Percentiles rank a stretch among this genome's conserved stretches.
These are phyloP conservation scores for Hydrolagus affinis DNA, from an alignment of 2,113 vertebrate genomes.

Conservation along the genomic window DNA sequence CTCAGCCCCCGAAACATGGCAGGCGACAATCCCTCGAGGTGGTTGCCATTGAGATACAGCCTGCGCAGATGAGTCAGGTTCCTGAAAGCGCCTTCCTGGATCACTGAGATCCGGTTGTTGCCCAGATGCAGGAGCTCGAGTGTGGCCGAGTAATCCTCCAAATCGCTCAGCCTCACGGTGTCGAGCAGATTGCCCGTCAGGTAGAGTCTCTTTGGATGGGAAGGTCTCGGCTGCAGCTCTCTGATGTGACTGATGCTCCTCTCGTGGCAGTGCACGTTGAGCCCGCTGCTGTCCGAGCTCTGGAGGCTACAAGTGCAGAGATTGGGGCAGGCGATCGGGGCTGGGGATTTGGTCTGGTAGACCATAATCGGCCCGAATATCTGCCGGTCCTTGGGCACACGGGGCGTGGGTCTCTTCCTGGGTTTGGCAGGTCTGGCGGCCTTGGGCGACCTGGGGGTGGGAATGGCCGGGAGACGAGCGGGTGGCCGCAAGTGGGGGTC, in stretches of 20 bases:
- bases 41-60: slow-evolving; percentile 94
- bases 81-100: slow-evolving; percentile 89
- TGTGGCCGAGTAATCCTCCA: slow-evolving; percentile 71
- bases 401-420: slow-evolving; percentile 79
- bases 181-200: slow-evolving; percentile 94
- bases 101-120: slow-evolving; percentile 85
- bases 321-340: slow-evolving; percentile 79
- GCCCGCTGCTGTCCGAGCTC: slow-evolving; percentile 78
- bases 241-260: slow-evolving; percentile 86
- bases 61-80: slow-evolving; percentile 86
- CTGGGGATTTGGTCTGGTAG: slow-evolving; percentile 89
- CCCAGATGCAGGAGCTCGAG: slow-evolving; percentile 90
- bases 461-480: slow-evolving; percentile 60
- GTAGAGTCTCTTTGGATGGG: slow-evolving; percentile 92
- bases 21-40: slow-evolving; percentile 81
- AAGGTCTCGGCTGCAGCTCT: slow-evolving; percentile 81
- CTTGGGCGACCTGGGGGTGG: slow-evolving; percentile 61
- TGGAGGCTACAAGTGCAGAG: slow-evolving; percentile 87
- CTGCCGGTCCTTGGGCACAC: slow-evolving; percentile 78
- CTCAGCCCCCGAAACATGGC: slow-evolving; percentile 81
- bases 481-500: slow-evolving; percentile 69
- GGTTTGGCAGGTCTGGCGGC: slow-evolving; percentile 84
- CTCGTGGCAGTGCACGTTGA: slow-evolving; percentile 95
- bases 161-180: slow-evolving; percentile 74
- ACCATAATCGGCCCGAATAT: slow-evolving; percentile 97